These are phyloP conservation scores for Pelodiscus sinensis DNA, from an alignment of 2,113 vertebrate species.

Conservation along the genomic window DNA sequence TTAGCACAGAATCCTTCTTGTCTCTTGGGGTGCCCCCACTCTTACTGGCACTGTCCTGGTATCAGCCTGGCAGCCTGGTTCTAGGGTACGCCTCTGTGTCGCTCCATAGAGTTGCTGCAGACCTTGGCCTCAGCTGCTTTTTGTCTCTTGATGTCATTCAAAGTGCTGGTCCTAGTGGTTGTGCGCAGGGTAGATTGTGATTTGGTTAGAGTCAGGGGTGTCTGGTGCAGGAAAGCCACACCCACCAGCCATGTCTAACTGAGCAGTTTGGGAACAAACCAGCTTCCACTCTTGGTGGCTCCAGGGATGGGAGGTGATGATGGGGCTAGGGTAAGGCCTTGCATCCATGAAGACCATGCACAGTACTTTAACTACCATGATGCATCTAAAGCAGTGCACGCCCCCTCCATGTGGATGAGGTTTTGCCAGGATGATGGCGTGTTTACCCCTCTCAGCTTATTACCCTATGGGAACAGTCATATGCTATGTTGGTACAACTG, in stretches of 20 bases:
- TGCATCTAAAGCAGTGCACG: not conserved
- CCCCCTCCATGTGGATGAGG: not conserved
- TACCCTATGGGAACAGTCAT: not conserved
- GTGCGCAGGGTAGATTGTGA: not conserved
- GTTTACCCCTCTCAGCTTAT: not conserved
- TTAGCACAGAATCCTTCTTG: not conserved
- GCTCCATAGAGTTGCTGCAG: not conserved
- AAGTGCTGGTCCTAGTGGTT: not conserved
- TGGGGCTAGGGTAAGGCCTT: not conserved
- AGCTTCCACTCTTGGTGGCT: not conserved
- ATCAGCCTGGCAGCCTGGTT: not conserved
- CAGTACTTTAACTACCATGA: not conserved
- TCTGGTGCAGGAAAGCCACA: not conserved
- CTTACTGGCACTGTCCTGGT: not conserved
- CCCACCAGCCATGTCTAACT: not conserved
- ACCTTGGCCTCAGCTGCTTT: not conserved
- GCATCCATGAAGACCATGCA: not conserved
- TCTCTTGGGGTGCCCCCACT: too few species aligned
- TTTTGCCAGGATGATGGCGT: not conserved
- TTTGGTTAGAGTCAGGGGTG: not conserved
- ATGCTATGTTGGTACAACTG: not conserved
- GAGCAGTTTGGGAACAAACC: not conserved
- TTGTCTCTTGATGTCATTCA: not conserved
- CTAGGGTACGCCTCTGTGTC: not conserved
- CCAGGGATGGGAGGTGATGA: not conserved